phyloP scores from a whole-genome alignment of 2,888 invertebrate species.

The Cheilosia vernalis region DNA sequence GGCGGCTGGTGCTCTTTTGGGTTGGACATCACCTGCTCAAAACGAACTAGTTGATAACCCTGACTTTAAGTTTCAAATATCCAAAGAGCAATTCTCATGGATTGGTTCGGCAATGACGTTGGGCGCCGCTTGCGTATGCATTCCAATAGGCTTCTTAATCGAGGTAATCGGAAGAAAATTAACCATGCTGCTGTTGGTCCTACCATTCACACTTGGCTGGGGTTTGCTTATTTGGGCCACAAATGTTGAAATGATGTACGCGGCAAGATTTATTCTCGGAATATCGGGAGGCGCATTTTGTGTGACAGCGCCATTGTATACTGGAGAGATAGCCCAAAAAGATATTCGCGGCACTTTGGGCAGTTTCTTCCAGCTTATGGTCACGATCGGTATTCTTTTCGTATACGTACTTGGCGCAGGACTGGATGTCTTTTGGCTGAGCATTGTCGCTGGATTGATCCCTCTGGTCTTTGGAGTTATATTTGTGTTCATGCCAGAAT shows the following conservation, averaged over 20 bases:
- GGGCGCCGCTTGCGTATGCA: conserved; percentile 89
- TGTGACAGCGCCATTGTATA: conserved; percentile 92
- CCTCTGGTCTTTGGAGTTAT: conserved; percentile 88
- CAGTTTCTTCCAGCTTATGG: conserved; percentile 93
- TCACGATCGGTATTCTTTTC: conserved; percentile 92
- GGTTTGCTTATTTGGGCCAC: conserved; percentile 89
- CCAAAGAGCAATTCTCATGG: conserved; percentile 86
- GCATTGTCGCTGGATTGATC: conserved; percentile 80
- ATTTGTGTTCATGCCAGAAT: conserved; percentile 94
- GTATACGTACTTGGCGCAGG: conserved; percentile 87
- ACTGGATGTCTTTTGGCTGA: conserved; percentile 79
- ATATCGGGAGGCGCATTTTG: conserved; percentile 89
- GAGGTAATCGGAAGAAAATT: conserved; percentile 89
- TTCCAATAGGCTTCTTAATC: conserved; percentile 89
- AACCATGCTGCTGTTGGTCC: conserved; percentile 84
- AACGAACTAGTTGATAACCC: conserved; percentile 65
- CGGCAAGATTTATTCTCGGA: conserved; percentile 82
- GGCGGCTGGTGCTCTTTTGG: conserved; percentile 89
- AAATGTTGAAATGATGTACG: conserved; percentile 83
- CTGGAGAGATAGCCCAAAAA: conserved; percentile 93
- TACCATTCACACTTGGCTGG: conserved; percentile 91
- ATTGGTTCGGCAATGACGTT: conserved; percentile 88
- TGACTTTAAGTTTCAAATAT: conserved; percentile 84
- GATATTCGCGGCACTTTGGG: conserved; percentile 93
- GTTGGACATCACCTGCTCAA: conserved; percentile 91